A percentile compares a stretch with the other conserved stretches of the same genome.
Conservation (phyloP, 1,140 invertebrate genomes). For the Leptopilina clavipes region DNA sequence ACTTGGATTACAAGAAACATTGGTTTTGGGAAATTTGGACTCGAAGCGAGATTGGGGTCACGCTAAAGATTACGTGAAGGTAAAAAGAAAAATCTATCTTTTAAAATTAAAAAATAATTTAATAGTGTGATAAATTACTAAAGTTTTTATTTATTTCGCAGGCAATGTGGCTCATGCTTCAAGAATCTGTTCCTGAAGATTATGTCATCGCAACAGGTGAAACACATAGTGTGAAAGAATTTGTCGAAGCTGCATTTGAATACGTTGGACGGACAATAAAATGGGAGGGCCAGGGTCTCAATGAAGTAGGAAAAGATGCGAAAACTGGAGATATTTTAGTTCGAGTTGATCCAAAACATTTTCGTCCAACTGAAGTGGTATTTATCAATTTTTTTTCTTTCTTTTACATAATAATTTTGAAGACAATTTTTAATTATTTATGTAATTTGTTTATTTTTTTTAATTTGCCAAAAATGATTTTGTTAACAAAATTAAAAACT, state of each 20-base stretch:
- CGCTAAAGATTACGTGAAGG: slow-evolving; percentile 98
- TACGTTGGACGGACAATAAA: slow-evolving; percentile 83
- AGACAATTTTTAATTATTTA: slow-evolving; percentile 24
- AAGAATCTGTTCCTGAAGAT: slow-evolving; percentile 93
- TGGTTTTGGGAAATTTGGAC: slow-evolving; percentile 97
- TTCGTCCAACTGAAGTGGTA: slow-evolving; percentile 80
- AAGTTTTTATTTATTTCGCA: slow-evolving; percentile 66
- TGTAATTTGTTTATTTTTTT: too few relatives aligned
- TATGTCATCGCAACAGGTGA: slow-evolving; percentile 98
- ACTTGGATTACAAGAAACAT: slow-evolving; percentile 87
- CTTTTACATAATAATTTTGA: slow-evolving; percentile 8
- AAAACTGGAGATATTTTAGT: slow-evolving; percentile 88
- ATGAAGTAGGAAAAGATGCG: slow-evolving; percentile 93
- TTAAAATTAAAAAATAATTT: slow-evolving; percentile 22
- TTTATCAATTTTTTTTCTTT: slow-evolving; percentile 36
- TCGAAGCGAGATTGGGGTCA: slow-evolving; percentile 99
- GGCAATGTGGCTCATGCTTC: slow-evolving; percentile 99
- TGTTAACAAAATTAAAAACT: too few relatives aligned
- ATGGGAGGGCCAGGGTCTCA: slow-evolving; percentile 91
- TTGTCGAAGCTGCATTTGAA: slow-evolving; percentile 94
- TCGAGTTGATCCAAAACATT: slow-evolving; percentile 95
- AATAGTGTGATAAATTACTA: background rate
- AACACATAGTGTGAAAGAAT: slow-evolving; percentile 95
- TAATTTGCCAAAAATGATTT: too few relatives aligned
- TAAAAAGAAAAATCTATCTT: slow-evolving; percentile 61